Evolutionary conservation across 2,797 vertebrate genomes (phyloP).

Genomic region (Crossoptilon crossoptilon): DNA sequence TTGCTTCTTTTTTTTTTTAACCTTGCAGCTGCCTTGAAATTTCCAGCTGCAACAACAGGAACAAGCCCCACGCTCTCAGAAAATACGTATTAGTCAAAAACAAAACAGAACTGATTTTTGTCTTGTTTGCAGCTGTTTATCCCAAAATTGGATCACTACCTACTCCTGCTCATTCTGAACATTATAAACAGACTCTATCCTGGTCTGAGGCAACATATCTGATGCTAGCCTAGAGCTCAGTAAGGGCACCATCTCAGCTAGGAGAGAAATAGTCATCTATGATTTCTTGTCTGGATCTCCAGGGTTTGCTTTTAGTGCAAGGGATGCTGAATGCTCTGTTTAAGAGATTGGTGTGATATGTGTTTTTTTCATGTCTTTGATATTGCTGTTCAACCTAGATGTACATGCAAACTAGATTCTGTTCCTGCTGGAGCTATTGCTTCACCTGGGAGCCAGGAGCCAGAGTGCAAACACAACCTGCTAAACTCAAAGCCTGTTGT

Average conservation of each 20-base stretch:
- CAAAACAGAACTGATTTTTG: conserved; percentile 46
- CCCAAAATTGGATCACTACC: conserved; percentile 23
- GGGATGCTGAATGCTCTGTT: not conserved
- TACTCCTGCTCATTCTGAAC: conserved; percentile 4
- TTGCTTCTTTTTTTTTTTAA: not conserved
- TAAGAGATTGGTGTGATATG: not conserved
- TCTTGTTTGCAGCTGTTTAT: conserved; percentile 53
- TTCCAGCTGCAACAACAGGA: conserved; percentile 68
- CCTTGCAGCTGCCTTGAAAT: conserved; percentile 42
- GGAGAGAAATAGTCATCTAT: not conserved
- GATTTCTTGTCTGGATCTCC: not conserved
- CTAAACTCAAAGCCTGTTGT: not conserved
- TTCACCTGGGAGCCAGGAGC: not conserved
- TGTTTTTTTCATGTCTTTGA: not conserved
- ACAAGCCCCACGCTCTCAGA: conserved; percentile 19
- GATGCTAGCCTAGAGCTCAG: not conserved
- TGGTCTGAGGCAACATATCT: not conserved
- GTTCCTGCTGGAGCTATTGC: not conserved
- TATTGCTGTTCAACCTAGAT: not conserved
- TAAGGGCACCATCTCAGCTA: not conserved
- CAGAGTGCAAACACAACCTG: not conserved
- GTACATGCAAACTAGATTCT: not conserved
- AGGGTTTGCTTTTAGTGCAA: not conserved
- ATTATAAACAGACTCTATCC: conserved; percentile 1
- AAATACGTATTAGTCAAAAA: conserved; percentile 49